phyloP scores from a whole-genome alignment of 2,797 vertebrate genomes.

The Cheirogaleus major region DNA sequence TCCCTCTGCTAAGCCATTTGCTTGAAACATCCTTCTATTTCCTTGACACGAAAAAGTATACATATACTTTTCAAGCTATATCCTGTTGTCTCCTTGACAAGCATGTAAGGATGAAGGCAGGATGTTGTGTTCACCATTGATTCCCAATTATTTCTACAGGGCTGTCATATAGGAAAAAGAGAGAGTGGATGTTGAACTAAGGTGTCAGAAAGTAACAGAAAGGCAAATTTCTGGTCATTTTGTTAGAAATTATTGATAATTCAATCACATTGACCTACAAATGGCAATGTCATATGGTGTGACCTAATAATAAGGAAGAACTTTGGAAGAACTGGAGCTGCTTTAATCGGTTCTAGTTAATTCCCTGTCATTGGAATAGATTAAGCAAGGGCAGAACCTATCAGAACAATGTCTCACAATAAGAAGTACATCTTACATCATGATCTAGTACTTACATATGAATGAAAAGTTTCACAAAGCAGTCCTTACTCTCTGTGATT shows the following conservation, averaged over 20 bases:
- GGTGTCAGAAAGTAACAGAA: not conserved
- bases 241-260: not conserved
- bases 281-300: not conserved
- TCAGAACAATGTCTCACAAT: not conserved
- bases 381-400: not conserved
- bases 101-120: not conserved
- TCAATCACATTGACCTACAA: not conserved
- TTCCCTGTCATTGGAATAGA: not conserved
- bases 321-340: not conserved
- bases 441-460: not conserved
- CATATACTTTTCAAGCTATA: not conserved
- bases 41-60: not conserved
- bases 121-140: not conserved
- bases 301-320: not conserved
- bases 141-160: not conserved
- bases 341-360: not conserved
- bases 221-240: not conserved
- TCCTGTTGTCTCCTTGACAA: not conserved
- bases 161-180: not conserved
- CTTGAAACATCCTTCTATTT: not conserved
- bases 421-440: not conserved
- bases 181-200: not conserved
- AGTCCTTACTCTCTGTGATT: not conserved
- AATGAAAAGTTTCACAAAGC: not conserved
- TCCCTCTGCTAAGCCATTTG: not conserved